Base-by-base conservation (phyloP, 2,888 invertebrate species). In the Punctoribates punctum region DNA sequence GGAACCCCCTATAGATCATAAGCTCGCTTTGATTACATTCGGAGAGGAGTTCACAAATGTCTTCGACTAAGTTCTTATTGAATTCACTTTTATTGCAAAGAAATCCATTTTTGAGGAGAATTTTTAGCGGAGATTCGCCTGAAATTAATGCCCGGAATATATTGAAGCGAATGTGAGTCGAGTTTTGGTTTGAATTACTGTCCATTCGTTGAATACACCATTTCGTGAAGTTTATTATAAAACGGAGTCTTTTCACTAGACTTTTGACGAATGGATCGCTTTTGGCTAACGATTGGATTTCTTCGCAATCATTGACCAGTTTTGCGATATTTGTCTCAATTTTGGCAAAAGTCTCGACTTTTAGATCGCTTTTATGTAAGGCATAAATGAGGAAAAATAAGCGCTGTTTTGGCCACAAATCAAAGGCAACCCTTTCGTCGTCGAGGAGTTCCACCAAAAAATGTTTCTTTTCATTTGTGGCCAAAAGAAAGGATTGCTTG, bases 161-260 rank as follows among this genome's bases (percentile, higher is more conserved):
- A 23, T 27, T 70, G 2, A 60, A 70, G 5, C 75, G 34, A 25
- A 9, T 72, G 77, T 75, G 67, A 78, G 75, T 70, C 75, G 77
- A 23, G 77, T 79, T 73, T 77, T 76, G 42, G 77, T 79, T 62
- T 76, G 70, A 38, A 77, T 77, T 23, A 74, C 20, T 78, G 77
- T 51, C 78, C 75, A 25, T 76, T 1, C 20, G 23, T 57, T 75
- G 77, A 77, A 46, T 23, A 72, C 75, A 75, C 75, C 75, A 75
- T 57, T 75, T 54, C 23, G 72, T 51, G 51, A 75, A 70, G 11
- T 54, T 72, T 11, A 75, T 42, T 17, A 75, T 72, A 75, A 75
- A 75, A n/a, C 70, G 3, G 29, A 75, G 38, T 48, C 72, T 75
- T n/a, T 60, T 48, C 1, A 75, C 72, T 27, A 75, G 17, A 27